These are phyloP conservation scores for Entelurus aequoreus DNA, from an alignment of 2,113 vertebrate species.

Conservation along the genomic window DNA sequence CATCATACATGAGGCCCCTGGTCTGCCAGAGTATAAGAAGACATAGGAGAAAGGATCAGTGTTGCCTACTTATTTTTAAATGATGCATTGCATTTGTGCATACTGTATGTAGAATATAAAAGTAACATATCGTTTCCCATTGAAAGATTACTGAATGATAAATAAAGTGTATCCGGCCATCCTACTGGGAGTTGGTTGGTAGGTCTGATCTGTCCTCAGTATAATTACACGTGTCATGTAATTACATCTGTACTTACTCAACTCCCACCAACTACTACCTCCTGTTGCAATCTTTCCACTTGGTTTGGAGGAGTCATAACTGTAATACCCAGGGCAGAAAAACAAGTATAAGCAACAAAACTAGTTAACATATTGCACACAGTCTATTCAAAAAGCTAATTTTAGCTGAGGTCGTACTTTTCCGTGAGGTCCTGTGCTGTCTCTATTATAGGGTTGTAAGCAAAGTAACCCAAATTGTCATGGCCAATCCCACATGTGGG, in stretches of 20 bases:
- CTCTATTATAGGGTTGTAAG: constrained; percentile 78
- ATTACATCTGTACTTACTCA: constrained; percentile 60
- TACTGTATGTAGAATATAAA: too few relatives aligned
- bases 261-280: constrained; percentile 40
- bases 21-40: too few relatives aligned
- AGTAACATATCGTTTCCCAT: too few relatives aligned
- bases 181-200: constrained; percentile 48
- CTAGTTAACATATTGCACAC: constrained; percentile 11
- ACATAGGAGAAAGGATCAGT: too few relatives aligned
- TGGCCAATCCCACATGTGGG: constrained; percentile 74
- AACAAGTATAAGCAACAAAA: constrained; percentile 16
- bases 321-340: constrained; percentile 3
- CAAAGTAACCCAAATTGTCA: constrained; percentile 78
- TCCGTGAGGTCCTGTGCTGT: constrained; percentile 56
- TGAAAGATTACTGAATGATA: constrained; percentile 7
- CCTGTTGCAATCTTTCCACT: constrained; percentile 3
- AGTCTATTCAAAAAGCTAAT: constrained; percentile 6
- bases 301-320: constrained; percentile 17
- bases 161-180: constrained; percentile 41
- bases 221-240: constrained; percentile 75
- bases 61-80: too few relatives aligned
- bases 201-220: constrained; percentile 64
- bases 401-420: constrained; percentile 8
- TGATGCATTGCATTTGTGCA: too few relatives aligned
- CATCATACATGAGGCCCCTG: too few relatives aligned